Evolutionary conservation across 1,140 invertebrate species (phyloP).

Genomic region (Caenorhabditis latens): DNA sequence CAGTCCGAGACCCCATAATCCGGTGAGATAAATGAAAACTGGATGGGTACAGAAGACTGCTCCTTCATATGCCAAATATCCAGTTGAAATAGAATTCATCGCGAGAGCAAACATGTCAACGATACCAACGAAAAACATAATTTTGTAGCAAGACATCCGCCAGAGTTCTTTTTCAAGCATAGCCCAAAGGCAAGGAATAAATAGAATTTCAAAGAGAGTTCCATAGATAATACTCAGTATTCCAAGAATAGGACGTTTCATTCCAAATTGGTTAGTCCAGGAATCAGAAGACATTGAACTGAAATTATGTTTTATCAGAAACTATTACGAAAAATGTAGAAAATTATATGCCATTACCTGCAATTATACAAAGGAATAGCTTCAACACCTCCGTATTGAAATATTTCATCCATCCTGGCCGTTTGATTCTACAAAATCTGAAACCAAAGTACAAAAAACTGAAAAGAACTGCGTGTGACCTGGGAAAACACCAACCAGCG

Average conservation of each 20-base stretch:
- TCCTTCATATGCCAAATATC: conserved; percentile 1
- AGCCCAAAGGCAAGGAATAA: conserved; percentile 22
- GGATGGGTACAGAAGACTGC: conserved; percentile 50
- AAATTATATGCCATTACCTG: background rate
- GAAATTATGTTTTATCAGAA: too few relatives aligned
- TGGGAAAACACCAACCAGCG: background rate
- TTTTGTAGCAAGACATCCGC: conserved; percentile 47
- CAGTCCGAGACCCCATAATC: background rate
- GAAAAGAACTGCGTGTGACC: too few relatives aligned
- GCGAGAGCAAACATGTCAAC: conserved; percentile 34
- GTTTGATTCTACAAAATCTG: too few relatives aligned
- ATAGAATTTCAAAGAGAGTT: background rate
- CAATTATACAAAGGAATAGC: conserved; percentile 10
- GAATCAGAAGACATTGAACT: background rate
- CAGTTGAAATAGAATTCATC: conserved; percentile 44
- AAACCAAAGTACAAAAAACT: too few relatives aligned
- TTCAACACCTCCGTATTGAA: background rate
- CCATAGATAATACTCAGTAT: background rate
- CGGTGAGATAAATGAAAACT: conserved; percentile 11
- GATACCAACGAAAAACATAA: conserved; percentile 51
- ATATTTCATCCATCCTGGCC: background rate
- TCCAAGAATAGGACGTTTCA: background rate
- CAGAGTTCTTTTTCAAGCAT: conserved; percentile 8
- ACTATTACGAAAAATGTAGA: too few relatives aligned
- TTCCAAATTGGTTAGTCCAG: background rate